Base-by-base conservation (phyloP, 2,888 invertebrate species). In the Chrysolina oricalcia region DNA sequence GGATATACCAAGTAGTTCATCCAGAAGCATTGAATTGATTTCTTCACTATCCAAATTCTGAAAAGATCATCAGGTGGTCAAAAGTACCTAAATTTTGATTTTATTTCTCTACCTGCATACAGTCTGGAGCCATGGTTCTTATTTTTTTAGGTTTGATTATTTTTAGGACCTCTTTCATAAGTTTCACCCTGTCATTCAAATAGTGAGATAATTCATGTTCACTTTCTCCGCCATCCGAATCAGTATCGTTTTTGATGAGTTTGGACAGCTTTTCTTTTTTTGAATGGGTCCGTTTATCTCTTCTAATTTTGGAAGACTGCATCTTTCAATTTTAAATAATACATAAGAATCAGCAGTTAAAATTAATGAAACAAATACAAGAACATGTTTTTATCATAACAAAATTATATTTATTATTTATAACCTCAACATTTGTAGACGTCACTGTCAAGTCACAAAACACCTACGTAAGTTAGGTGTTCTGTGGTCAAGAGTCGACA, bases 151-250 rank as follows among this genome's bases (percentile, higher is more conserved):
- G 86, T 80, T 88, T 89, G 5, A 89, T 85, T 40, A 87, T 85
- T 81, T 88, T 88, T 67, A 89, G 80, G 19, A 89, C 86, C 80
- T 89, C 87, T 80, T 88, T 89, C 89, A 89, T 89, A 48, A 89
- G 78, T 79, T 87, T 87, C 9, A 89, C 87, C 67, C 88, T 80
- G 81, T 89, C 88, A 70, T 87, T 86, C 5, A 85, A 78, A 77
- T 89, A 89, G 81, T 85, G 83, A 13, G 85, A 87, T 40, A 89
- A 80, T 82, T 89, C 89, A 77, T 88, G 88, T 80, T 87, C 87
- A 75, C 85, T 86, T 8, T 85, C 86, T 59, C 85, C 86, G 64
- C 82, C 85, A 43, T 86, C 86, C 5, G 85, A 81, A 71, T 82
- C 84, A 6, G 85, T 82, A 75, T 82, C 83, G 70, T 81, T 82